Evolutionary conservation across 92 coral and sea anemone species (phyloP).

Genomic region (Epizoanthus rinbou): DNA sequence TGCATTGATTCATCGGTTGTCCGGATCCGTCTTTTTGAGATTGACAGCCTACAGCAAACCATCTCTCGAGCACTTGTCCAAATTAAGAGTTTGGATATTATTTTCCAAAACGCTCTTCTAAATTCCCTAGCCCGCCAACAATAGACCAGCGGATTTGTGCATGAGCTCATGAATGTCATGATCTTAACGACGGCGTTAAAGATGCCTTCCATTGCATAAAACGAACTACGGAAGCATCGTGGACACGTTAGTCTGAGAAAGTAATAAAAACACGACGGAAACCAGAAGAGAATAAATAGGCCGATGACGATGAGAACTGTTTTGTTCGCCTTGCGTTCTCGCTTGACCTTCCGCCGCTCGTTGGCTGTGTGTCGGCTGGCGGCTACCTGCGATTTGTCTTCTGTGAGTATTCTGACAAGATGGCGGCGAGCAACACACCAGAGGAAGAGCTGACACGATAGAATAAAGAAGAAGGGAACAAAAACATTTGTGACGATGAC

Average conservation of each 20-base stretch:
- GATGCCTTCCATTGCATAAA: conserved; percentile 61
- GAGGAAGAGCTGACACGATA: conserved; percentile 75
- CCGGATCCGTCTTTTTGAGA: neutral
- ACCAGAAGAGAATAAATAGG: conserved; percentile 87
- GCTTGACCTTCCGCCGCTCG: conserved; percentile 39
- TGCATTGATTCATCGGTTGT: neutral
- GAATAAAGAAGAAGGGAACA: conserved; percentile 78
- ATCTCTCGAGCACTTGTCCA: neutral
- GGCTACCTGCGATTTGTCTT: neutral
- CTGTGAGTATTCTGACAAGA: conserved; percentile 57
- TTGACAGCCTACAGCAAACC: neutral
- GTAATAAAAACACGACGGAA: conserved; percentile 93
- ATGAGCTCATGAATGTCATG: conserved; percentile 75
- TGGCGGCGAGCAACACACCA: conserved; percentile 82
- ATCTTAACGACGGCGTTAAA: conserved; percentile 80
- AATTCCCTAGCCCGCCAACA: conserved; percentile 78
- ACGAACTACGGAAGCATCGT: conserved; percentile 66
- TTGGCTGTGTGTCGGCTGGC: conserved; percentile 2
- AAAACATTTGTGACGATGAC: conserved; percentile 87
- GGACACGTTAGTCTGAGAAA: conserved; percentile 79
- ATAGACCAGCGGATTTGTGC: conserved; percentile 79
- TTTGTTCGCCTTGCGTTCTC: conserved; percentile 74
- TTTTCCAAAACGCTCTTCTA: conserved; percentile 63
- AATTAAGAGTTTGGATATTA: conserved; percentile 18
- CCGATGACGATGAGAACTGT: conserved; percentile 91